Conservation (phyloP, 2,888 invertebrate genomes). For the Caenorhabditis virilis region DNA sequence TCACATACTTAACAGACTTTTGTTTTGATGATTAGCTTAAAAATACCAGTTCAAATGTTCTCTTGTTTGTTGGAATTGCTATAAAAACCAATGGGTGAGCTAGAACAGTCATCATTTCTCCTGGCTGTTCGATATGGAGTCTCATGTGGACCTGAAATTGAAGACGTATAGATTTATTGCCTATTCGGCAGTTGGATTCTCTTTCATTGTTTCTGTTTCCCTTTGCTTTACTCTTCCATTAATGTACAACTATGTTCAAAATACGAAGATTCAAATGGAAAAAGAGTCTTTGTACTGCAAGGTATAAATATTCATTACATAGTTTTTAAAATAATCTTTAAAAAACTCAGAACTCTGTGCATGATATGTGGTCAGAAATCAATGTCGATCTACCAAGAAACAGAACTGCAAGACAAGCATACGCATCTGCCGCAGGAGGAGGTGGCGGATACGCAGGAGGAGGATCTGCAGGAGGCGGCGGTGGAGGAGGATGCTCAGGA, state of each 20-base stretch:
- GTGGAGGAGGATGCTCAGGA: slow-evolving; percentile 21
- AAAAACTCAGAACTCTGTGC: slow-evolving; percentile 8
- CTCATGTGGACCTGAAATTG: slow-evolving; percentile 10
- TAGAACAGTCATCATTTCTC: not conserved
- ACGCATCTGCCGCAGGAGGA: slow-evolving; percentile 7
- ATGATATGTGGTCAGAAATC: slow-evolving; percentile 23
- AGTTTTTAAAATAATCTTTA: not conserved
- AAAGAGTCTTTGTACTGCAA: slow-evolving; percentile 25
- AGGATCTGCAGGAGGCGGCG: slow-evolving; percentile 1
- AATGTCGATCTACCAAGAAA: slow-evolving; percentile 1
- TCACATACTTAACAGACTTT: not conserved
- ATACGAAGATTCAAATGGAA: slow-evolving; percentile 1
- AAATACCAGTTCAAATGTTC: not conserved
- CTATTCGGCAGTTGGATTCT: slow-evolving; percentile 19
- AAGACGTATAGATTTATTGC: slow-evolving; percentile 15
- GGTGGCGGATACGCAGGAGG: slow-evolving; percentile 5
- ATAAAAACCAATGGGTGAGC: not conserved
- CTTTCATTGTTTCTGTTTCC: slow-evolving; percentile 10
- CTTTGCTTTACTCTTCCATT: slow-evolving; percentile 21
- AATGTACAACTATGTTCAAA: slow-evolving; percentile 13
- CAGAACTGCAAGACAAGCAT: slow-evolving; percentile 19
- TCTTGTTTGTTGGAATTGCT: not conserved
- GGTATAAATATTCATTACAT: slow-evolving; percentile 1
- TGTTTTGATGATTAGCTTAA: not conserved
- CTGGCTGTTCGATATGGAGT: slow-evolving; percentile 13